These are phyloP conservation scores for Fratercula arctica DNA, from an alignment of 2,797 vertebrate species.

Conservation along the genomic window DNA sequence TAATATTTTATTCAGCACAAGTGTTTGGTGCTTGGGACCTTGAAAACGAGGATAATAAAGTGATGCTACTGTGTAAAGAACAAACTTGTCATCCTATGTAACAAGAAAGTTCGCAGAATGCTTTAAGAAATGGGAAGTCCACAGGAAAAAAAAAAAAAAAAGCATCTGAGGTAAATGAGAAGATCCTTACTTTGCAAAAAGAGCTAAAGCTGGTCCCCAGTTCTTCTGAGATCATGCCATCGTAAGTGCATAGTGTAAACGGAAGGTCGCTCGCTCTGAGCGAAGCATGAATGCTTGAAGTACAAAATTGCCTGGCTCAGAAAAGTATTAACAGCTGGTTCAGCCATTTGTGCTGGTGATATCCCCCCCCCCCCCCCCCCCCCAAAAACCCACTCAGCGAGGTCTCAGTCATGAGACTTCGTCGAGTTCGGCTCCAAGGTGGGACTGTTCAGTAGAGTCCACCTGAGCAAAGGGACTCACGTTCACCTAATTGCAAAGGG, in stretches of 20 bases:
- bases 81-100: background rate
- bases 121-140: background rate
- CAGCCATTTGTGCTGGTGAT: background rate
- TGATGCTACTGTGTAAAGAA: background rate
- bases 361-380: background rate
- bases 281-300: rapidly evolving
- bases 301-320: background rate
- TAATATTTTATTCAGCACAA: background rate
- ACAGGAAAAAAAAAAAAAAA: background rate
- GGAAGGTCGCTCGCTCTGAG: background rate
- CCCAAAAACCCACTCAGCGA: background rate
- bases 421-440: background rate
- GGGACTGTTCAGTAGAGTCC: background rate
- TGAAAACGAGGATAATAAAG: constrained; percentile 46
- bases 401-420: background rate
- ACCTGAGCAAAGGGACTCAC: background rate
- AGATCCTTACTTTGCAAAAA: background rate
- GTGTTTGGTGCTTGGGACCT: background rate
- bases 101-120: background rate
- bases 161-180: background rate
- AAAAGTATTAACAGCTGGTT: background rate
- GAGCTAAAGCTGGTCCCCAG: background rate
- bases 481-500: background rate
- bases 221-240: background rate
- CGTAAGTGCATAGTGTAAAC: background rate